Evolutionary conservation across 2,797 vertebrate species (phyloP), one percentile per base, ranked within the genome.

Genomic region (Rhynchotus rufescens): DNA sequence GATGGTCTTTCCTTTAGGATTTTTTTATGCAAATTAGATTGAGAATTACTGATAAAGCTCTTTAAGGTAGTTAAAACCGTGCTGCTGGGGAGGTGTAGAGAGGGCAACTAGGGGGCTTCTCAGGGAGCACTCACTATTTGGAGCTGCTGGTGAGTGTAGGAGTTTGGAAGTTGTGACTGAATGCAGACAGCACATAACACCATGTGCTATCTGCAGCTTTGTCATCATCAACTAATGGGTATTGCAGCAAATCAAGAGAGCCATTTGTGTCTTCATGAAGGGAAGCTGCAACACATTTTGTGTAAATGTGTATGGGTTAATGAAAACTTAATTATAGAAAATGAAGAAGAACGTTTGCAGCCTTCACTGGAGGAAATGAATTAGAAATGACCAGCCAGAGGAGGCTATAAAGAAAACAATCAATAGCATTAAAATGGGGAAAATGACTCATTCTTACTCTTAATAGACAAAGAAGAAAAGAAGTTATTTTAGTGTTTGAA

Each of bases 271-370:
- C 45, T 56, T 66, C 7, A 5, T 45, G 38, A 62, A 91, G 79
- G 36, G 80, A 89, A 26, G 44, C 77, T 76, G 72, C 57, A 81
- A 64, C 42, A 28, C 23, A n/a, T 76, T 89, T 75, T 45, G 30
- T 80, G n/a, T 56, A 75, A 94, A 88, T 90, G 42, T 67, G 40
- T 81, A 22, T 38, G 40, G 79, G 59, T 88, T 95, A 93, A 94
- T 92, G 79, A 80, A 88, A 90, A 42, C 57, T 86, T 91, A 93
- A 94, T 94, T 93, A 76, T 44, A 85, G 76, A 36, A 93, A 94
- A 95, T 87, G 72, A 89, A 76, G 68, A 86, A 40, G 73, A 92
- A 60, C 45, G 30, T 78, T 89, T 86, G 21, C 52, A 72, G 59
- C 32, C 32, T 86, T 87, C 7, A 32, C 65, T 84, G 44, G 45